Conservation (phyloP, 2,797 vertebrate species). For the Meda fulgida region DNA sequence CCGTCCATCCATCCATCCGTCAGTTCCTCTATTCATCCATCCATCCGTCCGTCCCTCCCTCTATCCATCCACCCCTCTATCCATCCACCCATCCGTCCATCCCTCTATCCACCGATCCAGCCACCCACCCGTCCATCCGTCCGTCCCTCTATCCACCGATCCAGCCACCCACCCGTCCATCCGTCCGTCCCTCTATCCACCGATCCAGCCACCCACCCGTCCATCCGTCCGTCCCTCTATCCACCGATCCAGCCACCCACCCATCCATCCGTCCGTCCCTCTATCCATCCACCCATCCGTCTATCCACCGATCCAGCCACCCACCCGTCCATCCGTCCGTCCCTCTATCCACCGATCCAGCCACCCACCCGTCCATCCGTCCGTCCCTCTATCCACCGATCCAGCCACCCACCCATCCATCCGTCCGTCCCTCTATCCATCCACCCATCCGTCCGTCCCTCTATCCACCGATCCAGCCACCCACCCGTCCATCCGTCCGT, state of each 20-base stretch:
- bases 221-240: fast-evolving
- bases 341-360: too few relatives aligned
- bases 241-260: neutral
- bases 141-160: fast-evolving
- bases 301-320: too few relatives aligned
- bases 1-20: neutral
- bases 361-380: neutral
- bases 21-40: too few relatives aligned
- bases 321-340: too few relatives aligned
- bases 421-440: neutral
- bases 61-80: neutral
- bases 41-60: neutral
- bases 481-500: too few relatives aligned
- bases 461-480: too few relatives aligned
- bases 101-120: neutral
- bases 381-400: neutral
- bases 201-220: neutral
- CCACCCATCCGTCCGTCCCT: too few relatives aligned
- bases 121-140: too few relatives aligned
- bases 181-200: fast-evolving
- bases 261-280: fast-evolving
- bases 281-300: neutral
- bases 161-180: neutral
- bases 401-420: neutral
- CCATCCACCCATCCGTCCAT: fast-evolving